Conservation (phyloP, 1,140 invertebrate species). For the Drosophila nikananu region DNA sequence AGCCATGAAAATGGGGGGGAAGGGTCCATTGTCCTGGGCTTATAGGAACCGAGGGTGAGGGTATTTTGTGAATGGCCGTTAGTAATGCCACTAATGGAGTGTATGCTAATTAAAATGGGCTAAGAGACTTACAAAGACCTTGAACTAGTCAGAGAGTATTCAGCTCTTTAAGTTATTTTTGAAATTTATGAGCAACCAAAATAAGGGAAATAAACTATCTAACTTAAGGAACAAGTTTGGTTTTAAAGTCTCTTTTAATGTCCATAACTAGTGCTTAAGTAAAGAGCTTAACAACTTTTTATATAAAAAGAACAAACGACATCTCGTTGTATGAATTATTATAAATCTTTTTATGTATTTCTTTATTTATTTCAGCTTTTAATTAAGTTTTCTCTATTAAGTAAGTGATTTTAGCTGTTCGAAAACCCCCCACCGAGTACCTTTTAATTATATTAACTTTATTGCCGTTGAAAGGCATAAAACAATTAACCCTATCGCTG, state of each 20-base stretch:
- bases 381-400: too few species aligned
- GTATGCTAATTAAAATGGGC: conserved; percentile 15
- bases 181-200: neutral
- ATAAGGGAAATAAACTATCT: neutral
- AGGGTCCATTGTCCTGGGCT: conserved; percentile 15
- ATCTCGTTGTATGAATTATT: too few species aligned
- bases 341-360: too few species aligned
- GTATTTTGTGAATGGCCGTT: conserved; percentile 1
- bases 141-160: neutral
- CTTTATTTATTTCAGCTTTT: too few species aligned
- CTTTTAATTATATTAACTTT: conserved; percentile 5
- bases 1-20: neutral
- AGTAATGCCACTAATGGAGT: conserved; percentile 9
- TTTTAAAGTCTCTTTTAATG: neutral
- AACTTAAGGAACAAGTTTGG: neutral
- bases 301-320: too few species aligned
- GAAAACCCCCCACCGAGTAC: neutral
- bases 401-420: neutral
- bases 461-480: conserved; percentile 13
- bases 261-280: too few species aligned
- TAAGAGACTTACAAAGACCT: neutral
- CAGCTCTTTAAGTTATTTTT: neutral
- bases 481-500: conserved; percentile 31
- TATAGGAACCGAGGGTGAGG: neutral
- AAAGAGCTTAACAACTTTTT: too few species aligned